Evolutionary conservation across 2,888 invertebrate genomes (phyloP).

Genomic region (Thecophora atra): DNA sequence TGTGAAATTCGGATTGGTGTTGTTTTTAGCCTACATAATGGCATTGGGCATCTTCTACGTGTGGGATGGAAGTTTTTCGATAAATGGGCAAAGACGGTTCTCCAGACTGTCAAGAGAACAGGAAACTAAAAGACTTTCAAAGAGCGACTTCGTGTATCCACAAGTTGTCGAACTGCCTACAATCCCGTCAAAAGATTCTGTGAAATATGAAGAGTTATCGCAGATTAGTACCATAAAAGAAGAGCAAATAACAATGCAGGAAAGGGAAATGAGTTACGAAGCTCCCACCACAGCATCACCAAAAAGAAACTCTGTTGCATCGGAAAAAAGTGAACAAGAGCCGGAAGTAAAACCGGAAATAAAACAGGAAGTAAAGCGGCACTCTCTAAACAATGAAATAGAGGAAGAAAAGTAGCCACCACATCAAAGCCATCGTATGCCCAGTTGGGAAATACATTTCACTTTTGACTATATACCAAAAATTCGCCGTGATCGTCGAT

Average conservation of each 20-base stretch:
- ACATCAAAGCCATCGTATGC: too few species aligned
- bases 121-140: neutral
- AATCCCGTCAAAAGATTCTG: constrained; percentile 2
- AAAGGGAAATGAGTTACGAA: neutral
- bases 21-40: constrained; percentile 41
- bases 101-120: neutral
- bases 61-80: constrained; percentile 16
- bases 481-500: too few species aligned
- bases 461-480: too few species aligned
- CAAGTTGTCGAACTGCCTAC: constrained; percentile 10
- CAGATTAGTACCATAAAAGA: neutral
- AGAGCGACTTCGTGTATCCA: neutral
- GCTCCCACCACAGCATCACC: neutral
- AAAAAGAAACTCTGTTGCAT: neutral
- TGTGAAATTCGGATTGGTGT: constrained; percentile 42
- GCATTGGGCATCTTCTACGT: constrained; percentile 40
- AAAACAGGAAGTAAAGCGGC: neutral
- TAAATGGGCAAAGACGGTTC: neutral
- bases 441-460: too few species aligned
- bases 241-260: neutral
- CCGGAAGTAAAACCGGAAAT: neutral
- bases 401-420: constrained; percentile 52
- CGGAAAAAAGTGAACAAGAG: neutral
- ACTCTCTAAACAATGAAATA: neutral
- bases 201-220: neutral